Base-by-base conservation (phyloP, 2,888 invertebrate genomes). In the Panzeria rudis region DNA sequence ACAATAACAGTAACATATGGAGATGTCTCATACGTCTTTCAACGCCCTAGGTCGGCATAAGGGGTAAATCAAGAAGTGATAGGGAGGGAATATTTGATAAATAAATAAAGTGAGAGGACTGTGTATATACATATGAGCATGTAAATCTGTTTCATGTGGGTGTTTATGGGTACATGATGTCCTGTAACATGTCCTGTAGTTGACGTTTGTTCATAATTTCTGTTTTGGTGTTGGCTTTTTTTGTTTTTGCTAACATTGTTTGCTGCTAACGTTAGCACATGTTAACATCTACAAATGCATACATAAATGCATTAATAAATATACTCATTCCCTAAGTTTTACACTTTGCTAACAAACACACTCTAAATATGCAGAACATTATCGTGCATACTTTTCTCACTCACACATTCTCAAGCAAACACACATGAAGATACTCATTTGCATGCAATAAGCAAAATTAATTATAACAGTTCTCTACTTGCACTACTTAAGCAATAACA, bases 391-490 rank as follows among this genome's bases (percentile, higher is more conserved):
- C 47, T 68, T 62, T 59, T 0, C 72, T 72, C 71, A 20, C 59
- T 50, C 41, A 68, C 61, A 38, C 25, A 41, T 35, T 20, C 75
- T n/a, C 15, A 44, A 4, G 29, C 29, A 29, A 2, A 29, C 29
- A 4, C 20, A 86, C n/a, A 52, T 73, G 20, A 54, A 73, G 69
- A 64, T 84, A 80, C 86, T 86, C 87, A 87, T 87, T 86, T 87
- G 86, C 86, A 87, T 88, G 88, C 87, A 87, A 87, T 88, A 86
- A 88, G 87, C 86, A 88, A 89, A 89, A 88, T 88, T 89, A 89
- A 89, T 88, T 88, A 88, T 88, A 81, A 84, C 83, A 81, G 77
- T 77, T 86, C 80, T 81, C 73, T 64, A 77, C 73, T 86, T 79
- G 79, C 83, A 83, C 84, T 83, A 86, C 84, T 86, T 85, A 85